Percentiles rank a stretch among this genome's conserved stretches.
Evolutionary conservation across 2,888 invertebrate genomes (phyloP).

Genomic region (Dolomedes plantarius): DNA sequence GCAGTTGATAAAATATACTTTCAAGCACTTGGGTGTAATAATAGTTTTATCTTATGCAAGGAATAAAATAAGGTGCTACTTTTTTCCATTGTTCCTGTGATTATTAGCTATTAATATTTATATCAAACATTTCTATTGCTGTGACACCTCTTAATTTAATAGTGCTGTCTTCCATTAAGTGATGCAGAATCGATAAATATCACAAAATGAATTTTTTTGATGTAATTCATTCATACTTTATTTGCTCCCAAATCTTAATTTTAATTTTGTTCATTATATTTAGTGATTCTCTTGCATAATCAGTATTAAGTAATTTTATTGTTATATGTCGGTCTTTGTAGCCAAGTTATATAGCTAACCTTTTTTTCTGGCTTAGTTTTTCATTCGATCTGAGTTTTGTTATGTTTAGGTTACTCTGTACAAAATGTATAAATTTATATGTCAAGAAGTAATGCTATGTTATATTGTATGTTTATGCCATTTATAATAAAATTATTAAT

Average conservation of each 20-base stretch:
- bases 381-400: background rate
- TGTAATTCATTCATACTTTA: too few species aligned
- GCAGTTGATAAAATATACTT: too few species aligned
- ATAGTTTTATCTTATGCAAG: too few species aligned
- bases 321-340: background rate
- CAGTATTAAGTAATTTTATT: conserved; percentile 4
- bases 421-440: conserved; percentile 58
- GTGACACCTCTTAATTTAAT: too few species aligned
- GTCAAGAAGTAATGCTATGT: conserved; percentile 40
- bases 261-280: background rate
- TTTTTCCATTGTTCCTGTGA: too few species aligned
- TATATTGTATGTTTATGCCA: conserved; percentile 40
- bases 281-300: background rate
- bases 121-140: too few species aligned
- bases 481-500: conserved; percentile 50
- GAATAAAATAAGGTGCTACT: too few species aligned
- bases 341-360: background rate
- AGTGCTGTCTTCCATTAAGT: too few species aligned
- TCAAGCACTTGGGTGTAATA: too few species aligned
- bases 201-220: too few species aligned
- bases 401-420: conserved; percentile 35
- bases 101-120: too few species aligned
- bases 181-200: too few species aligned
- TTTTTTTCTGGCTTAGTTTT: background rate
- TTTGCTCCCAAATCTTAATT: conserved; percentile 7